Percentiles rank a stretch among this genome's conserved stretches.
Evolutionary conservation across 2,888 invertebrate genomes (phyloP).

Genomic region (Agriopis aurantiaria): DNA sequence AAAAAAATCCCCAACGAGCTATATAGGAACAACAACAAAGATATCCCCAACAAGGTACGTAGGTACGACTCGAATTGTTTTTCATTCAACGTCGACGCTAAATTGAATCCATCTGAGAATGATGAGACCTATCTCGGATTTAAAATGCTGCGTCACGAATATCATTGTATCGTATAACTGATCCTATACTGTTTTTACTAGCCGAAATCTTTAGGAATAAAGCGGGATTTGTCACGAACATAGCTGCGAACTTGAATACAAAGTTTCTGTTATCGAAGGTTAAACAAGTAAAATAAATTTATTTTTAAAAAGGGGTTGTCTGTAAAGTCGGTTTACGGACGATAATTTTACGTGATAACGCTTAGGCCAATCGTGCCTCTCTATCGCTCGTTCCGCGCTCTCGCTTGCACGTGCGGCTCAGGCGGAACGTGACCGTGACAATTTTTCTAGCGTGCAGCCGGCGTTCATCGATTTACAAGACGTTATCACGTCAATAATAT

Average conservation of each 20-base stretch:
- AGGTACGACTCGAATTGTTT: constrained; percentile 43
- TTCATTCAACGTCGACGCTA: constrained; percentile 35
- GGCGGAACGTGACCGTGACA: no score
- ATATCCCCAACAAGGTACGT: constrained; percentile 46
- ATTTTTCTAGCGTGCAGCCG: no score
- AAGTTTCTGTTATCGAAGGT: constrained; percentile 4
- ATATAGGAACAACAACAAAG: constrained; percentile 56
- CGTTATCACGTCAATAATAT: no score
- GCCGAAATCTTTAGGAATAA: constrained; percentile 2
- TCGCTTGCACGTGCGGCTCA: no score
- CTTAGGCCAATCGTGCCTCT: no score
- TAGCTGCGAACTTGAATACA: constrained; percentile 16
- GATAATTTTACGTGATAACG: no score
- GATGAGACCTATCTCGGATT: constrained; percentile 18
- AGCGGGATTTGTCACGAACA: constrained; percentile 7
- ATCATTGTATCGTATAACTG: constrained; percentile 11
- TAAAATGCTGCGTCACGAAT: constrained; percentile 23
- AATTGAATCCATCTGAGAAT: constrained; percentile 35
- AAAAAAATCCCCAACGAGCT: constrained; percentile 57
- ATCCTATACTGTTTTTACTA: constrained; percentile 4
- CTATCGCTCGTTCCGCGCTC: no score
- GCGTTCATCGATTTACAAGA: no score
- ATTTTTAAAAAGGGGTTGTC: no score
- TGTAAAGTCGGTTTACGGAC: no score
- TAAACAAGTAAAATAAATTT: no score